Evolutionary conservation across 1,140 invertebrate genomes (phyloP).

Genomic region (Probaryconus sp.): DNA sequence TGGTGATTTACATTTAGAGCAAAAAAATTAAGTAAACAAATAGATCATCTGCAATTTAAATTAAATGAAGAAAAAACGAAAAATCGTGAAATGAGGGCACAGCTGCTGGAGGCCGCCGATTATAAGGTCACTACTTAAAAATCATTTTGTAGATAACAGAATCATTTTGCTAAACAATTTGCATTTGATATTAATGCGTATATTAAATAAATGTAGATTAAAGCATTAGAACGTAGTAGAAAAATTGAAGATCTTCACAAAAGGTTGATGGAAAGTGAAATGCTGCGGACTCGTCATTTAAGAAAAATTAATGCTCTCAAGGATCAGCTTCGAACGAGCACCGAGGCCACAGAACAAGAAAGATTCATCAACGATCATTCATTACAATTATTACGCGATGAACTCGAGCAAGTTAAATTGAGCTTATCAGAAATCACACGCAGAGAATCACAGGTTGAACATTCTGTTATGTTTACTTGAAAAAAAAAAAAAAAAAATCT

Average conservation of each 20-base stretch:
- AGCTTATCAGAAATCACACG: constrained; percentile 84
- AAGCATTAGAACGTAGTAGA: constrained; percentile 86
- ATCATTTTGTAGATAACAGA: too few species aligned
- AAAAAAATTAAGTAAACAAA: constrained; percentile 87
- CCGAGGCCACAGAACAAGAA: constrained; percentile 84
- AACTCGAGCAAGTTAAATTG: constrained; percentile 84
- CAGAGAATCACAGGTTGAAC: constrained; percentile 83
- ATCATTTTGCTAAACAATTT: too few species aligned
- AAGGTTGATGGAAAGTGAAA: constrained; percentile 85
- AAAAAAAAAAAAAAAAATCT: too few species aligned
- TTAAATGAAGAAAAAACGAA: constrained; percentile 85
- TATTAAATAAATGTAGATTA: constrained; percentile 82
- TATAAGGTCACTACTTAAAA: constrained; percentile 82
- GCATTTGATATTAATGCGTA: too few species aligned
- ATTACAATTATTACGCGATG: constrained; percentile 83
- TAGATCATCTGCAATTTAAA: constrained; percentile 85
- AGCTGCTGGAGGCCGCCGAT: constrained; percentile 88
- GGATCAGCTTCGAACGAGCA: constrained; percentile 82
- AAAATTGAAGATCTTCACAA: constrained; percentile 91
- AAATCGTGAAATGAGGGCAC: constrained; percentile 86
- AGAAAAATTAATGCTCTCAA: constrained; percentile 85
- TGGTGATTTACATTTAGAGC: constrained; percentile 69
- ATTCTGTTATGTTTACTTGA: neutral
- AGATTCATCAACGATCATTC: constrained; percentile 84
- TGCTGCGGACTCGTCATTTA: constrained; percentile 83